These are phyloP conservation scores for Tupiocoris notatus DNA, from an alignment of 2,888 invertebrate genomes.

Conservation along the genomic window DNA sequence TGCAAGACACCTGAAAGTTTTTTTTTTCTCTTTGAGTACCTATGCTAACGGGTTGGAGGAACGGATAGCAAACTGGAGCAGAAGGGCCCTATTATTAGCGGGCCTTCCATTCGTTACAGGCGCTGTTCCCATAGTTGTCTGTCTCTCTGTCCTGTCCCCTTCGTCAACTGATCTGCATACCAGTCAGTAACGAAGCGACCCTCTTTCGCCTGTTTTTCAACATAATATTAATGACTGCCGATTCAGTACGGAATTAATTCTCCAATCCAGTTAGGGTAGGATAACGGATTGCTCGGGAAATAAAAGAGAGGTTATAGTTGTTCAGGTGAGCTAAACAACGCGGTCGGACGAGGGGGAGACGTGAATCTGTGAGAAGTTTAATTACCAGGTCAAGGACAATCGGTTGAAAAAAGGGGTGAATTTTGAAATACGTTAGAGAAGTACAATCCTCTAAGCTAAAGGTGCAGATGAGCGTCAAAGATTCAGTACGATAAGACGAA, in stretches of 20 bases:
- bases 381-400: conserved; percentile 29
- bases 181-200: conserved; percentile 6
- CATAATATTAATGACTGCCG: conserved; percentile 18
- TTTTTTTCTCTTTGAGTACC: neutral
- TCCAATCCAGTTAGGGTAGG: conserved; percentile 11
- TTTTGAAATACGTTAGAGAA: conserved; percentile 32
- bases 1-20: neutral
- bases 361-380: conserved; percentile 32
- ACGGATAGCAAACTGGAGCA: neutral
- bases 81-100: neutral
- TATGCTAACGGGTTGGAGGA: neutral
- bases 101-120: neutral
- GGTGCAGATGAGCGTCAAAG: conserved; percentile 3
- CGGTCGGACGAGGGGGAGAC: neutral
- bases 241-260: conserved; percentile 27
- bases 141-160: neutral
- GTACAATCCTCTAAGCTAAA: conserved; percentile 5
- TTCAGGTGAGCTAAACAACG: neutral
- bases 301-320: conserved; percentile 6
- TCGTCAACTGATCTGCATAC: conserved; percentile 15
- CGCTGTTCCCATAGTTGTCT: conserved; percentile 11
- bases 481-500: neutral
- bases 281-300: conserved; percentile 21
- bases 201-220: neutral
- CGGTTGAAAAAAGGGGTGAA: conserved; percentile 4